These are phyloP conservation scores for Metopia argyrocephala DNA, from an alignment of 2,888 invertebrate genomes.

Conservation along the genomic window DNA sequence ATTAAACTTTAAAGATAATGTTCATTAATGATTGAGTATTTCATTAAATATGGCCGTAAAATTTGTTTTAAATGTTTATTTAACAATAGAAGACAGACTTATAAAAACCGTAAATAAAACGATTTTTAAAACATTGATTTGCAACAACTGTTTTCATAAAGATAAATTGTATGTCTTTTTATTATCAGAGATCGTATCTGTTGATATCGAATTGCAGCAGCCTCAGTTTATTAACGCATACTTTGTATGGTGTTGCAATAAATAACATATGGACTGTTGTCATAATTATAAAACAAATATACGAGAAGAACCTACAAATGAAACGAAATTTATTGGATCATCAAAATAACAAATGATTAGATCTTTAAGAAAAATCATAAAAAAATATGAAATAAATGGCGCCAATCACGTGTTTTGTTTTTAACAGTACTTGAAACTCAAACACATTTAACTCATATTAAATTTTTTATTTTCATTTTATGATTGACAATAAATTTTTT, in stretches of 20 bases:
- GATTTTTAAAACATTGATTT: conserved; percentile 17
- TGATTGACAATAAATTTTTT: not conserved
- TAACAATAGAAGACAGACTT: too few species aligned
- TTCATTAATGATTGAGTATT: too few species aligned
- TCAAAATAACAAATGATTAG: conserved; percentile 32
- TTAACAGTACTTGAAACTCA: conserved; percentile 20
- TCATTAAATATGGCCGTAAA: too few species aligned
- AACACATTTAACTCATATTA: conserved; percentile 30
- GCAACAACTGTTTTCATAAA: conserved; percentile 47
- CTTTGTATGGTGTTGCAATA: too few species aligned
- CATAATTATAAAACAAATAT: conserved; percentile 32
- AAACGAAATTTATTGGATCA: conserved; percentile 42
- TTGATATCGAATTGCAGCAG: conserved; percentile 46
- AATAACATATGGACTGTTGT: conserved; percentile 45
- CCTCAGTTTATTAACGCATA: too few species aligned
- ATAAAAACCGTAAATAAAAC: too few species aligned
- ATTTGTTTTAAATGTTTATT: too few species aligned
- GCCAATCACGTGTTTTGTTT: conserved; percentile 31
- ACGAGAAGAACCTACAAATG: conserved; percentile 18
- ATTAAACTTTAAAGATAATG: too few species aligned
- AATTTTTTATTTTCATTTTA: conserved; percentile 8
- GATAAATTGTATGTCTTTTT: conserved; percentile 24
- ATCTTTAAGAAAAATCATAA: not conserved
- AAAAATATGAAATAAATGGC: conserved; percentile 30
- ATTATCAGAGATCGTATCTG: conserved; percentile 16